phyloP scores from a whole-genome alignment of 2,113 vertebrate genomes.

The Aramus guarauna region DNA sequence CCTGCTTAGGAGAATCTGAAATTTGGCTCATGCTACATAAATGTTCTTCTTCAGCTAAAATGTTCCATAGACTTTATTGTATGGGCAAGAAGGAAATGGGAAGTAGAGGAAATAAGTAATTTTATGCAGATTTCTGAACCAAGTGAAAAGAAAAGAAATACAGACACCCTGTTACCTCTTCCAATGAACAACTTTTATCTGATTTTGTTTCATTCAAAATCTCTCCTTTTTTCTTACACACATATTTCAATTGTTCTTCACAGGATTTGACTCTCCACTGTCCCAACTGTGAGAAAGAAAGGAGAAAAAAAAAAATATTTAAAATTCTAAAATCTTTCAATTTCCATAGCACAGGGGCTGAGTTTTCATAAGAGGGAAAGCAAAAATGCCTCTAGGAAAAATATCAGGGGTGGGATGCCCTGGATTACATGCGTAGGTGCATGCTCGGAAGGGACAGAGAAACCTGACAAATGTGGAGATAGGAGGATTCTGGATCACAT shows the following conservation, averaged over 20 bases:
- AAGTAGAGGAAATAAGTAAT: not conserved
- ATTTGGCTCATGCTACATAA: not conserved
- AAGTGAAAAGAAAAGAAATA: not conserved
- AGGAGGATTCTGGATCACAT: not conserved
- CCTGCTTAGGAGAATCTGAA: not conserved
- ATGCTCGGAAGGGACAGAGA: not conserved
- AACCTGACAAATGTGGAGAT: not conserved
- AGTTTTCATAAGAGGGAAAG: not conserved
- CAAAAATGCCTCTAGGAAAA: not conserved
- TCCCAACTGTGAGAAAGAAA: constrained; percentile 75
- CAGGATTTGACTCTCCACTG: constrained; percentile 84
- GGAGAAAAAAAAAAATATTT: not conserved
- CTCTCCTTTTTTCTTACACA: constrained; percentile 87
- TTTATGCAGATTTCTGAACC: not conserved
- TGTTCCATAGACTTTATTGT: not conserved
- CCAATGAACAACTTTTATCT: constrained; percentile 70
- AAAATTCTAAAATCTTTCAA: not conserved
- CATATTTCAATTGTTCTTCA: constrained; percentile 74
- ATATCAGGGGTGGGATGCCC: not conserved
- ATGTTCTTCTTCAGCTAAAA: not conserved
- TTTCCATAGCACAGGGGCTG: not conserved
- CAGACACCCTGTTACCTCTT: constrained; percentile 70
- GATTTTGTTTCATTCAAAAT: constrained; percentile 68
- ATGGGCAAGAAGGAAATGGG: not conserved
- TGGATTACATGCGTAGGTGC: not conserved